Conservation (phyloP, 2,888 invertebrate species). For the Cheilosia vernalis region DNA sequence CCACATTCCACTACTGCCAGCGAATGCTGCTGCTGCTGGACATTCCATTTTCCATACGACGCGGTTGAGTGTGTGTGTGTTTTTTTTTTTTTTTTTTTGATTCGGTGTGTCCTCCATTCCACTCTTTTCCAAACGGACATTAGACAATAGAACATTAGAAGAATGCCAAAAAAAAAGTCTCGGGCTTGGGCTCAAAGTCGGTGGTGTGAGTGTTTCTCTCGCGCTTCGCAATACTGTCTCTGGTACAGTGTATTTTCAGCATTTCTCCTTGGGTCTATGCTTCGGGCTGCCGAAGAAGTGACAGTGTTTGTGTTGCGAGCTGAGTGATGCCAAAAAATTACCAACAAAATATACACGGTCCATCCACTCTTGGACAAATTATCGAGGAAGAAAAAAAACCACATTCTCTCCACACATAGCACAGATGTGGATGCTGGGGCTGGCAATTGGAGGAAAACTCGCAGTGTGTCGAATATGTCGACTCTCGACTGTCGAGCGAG, state of each 20-base stretch:
- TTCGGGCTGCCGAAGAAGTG: slow-evolving; percentile 33
- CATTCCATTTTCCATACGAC: slow-evolving; percentile 42
- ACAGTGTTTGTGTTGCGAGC: background rate
- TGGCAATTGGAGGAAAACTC: slow-evolving; percentile 1
- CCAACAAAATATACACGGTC: background rate
- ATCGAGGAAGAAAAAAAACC: background rate
- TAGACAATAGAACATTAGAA: slow-evolving; percentile 26
- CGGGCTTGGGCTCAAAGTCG: background rate
- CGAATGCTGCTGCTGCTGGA: slow-evolving; percentile 10
- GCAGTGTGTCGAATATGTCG: too few relatives aligned
- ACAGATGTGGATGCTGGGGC: slow-evolving; percentile 1
- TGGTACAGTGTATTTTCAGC: background rate
- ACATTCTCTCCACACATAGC: slow-evolving; percentile 27
- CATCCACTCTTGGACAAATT: slow-evolving; percentile 21
- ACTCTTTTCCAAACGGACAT: slow-evolving; percentile 56
- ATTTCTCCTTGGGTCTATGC: slow-evolving; percentile 28
- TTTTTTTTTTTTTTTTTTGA: slow-evolving; percentile 21
- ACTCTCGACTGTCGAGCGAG: background rate
- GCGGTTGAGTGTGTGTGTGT: background rate
- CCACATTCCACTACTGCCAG: slow-evolving; percentile 45
- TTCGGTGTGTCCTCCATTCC: slow-evolving; percentile 47
- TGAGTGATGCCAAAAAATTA: slow-evolving; percentile 9
- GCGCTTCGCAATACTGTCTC: slow-evolving; percentile 16
- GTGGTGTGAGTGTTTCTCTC: slow-evolving; percentile 26
- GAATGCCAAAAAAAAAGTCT: slow-evolving; percentile 31